Evolutionary conservation across 2,113 vertebrate genomes (phyloP).

Genomic region (Seriola quinqueradiata): DNA sequence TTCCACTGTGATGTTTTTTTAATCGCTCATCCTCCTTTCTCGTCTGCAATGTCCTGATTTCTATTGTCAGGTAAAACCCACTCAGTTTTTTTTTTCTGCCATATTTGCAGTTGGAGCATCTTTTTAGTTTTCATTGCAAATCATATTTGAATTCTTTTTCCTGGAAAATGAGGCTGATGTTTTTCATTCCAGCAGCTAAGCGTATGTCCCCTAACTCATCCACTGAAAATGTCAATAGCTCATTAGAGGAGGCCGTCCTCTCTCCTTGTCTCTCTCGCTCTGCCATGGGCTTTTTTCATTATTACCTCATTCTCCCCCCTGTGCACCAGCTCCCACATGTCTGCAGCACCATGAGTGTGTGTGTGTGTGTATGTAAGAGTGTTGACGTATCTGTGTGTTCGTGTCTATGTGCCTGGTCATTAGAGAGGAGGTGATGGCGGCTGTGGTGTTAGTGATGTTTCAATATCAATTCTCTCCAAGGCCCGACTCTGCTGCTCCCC

Average conservation of each 20-base stretch:
- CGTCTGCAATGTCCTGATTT: background rate
- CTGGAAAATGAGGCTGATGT: background rate
- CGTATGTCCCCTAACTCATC: constrained; percentile 21
- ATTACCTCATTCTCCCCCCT: constrained; percentile 71
- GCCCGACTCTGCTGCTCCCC: constrained; percentile 7
- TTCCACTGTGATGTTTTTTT: background rate
- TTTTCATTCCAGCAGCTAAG: constrained; percentile 45
- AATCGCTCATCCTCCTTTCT: background rate
- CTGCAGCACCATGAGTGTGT: constrained; percentile 26
- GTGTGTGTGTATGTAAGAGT: background rate
- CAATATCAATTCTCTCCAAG: constrained; percentile 56
- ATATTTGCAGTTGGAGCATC: background rate
- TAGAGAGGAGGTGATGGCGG: constrained; percentile 40
- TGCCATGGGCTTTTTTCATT: constrained; percentile 41
- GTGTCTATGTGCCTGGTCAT: constrained; percentile 37
- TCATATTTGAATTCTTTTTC: background rate
- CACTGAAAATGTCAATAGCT: constrained; percentile 72
- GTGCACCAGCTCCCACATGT: constrained; percentile 54
- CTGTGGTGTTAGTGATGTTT: constrained; percentile 48
- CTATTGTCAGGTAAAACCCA: background rate
- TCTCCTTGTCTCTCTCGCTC: constrained; percentile 23
- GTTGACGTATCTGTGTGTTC: background rate
- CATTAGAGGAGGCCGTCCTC: constrained; percentile 61
- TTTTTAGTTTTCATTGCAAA: constrained; percentile 19
- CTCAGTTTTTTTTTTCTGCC: background rate